phyloP scores from a whole-genome alignment of 2,113 vertebrate genomes.

The human region DNA sequence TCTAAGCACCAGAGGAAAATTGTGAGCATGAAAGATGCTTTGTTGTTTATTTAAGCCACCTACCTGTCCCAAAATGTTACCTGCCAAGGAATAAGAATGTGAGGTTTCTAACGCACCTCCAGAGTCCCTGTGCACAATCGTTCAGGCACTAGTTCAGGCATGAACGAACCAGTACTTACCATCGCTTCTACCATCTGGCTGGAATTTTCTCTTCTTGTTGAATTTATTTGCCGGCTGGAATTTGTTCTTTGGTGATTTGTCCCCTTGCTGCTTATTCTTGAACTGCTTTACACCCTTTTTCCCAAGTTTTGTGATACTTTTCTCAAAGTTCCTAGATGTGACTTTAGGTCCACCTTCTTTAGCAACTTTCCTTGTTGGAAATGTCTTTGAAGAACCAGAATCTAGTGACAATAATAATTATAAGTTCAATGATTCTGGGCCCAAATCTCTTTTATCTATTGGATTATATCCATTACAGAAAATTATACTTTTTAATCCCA shows the following conservation, averaged over 20 bases:
- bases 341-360: slow-evolving; percentile 74
- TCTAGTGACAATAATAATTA: slow-evolving; percentile 51
- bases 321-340: slow-evolving; percentile 80
- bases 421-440: not conserved
- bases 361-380: slow-evolving; percentile 61
- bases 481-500: not conserved
- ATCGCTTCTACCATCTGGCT: slow-evolving; percentile 61
- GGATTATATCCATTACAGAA: not conserved
- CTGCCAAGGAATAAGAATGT: not conserved
- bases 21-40: not conserved
- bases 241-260: slow-evolving; percentile 78
- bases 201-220: slow-evolving; percentile 80
- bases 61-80: not conserved
- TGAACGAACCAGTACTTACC: slow-evolving; percentile 72
- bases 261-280: slow-evolving; percentile 80
- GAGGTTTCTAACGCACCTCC: not conserved
- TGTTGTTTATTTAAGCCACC: not conserved
- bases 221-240: slow-evolving; percentile 67
- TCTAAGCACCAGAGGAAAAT: not conserved
- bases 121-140: not conserved
- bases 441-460: not conserved
- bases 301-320: slow-evolving; percentile 76
- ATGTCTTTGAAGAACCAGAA: slow-evolving; percentile 71
- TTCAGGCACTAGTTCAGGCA: not conserved
- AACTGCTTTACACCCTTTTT: slow-evolving; percentile 81